Percentiles rank a stretch among this genome's conserved stretches.
Conservation (phyloP, 2,888 invertebrate species). For the Scaptomyza caliginosa region DNA sequence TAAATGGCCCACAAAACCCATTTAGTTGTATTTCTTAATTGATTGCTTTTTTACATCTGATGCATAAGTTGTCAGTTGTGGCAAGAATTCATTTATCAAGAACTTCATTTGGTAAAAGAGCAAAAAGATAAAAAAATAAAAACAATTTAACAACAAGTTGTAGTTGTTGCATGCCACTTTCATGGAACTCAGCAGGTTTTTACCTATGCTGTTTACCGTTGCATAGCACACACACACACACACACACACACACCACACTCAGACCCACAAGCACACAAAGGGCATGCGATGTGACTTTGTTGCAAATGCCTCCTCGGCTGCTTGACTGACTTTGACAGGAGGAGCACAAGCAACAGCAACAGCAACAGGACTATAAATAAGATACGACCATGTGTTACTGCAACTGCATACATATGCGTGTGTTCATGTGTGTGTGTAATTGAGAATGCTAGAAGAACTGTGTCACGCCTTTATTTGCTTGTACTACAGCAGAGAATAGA, state of each 20-base stretch:
- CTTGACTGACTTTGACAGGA: slow-evolving; percentile 61
- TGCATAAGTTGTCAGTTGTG: slow-evolving; percentile 37
- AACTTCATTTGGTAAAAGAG: slow-evolving; percentile 37
- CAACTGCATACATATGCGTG: slow-evolving; percentile 5
- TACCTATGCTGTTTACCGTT: slow-evolving; percentile 53
- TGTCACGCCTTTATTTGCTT: slow-evolving; percentile 73
- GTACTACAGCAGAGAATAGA: slow-evolving; percentile 50
- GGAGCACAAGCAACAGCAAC: slow-evolving; percentile 34
- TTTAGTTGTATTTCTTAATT: slow-evolving; percentile 26
- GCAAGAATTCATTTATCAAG: slow-evolving; percentile 51
- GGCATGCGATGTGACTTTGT: slow-evolving; percentile 47
- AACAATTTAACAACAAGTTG: slow-evolving; percentile 39
- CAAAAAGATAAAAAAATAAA: too few species aligned
- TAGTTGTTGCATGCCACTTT: slow-evolving; percentile 7
- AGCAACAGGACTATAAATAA: slow-evolving; percentile 61
- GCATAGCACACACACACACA: slow-evolving; percentile 1
- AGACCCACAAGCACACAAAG: slow-evolving; percentile 37
- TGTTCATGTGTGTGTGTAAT: slow-evolving; percentile 36
- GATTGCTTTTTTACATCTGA: slow-evolving; percentile 2
- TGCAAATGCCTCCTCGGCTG: slow-evolving; percentile 51
- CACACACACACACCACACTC: not conserved
- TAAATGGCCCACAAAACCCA: slow-evolving; percentile 15
- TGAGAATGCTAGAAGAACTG: slow-evolving; percentile 56
- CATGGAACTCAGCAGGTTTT: slow-evolving; percentile 26
- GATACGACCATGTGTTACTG: slow-evolving; percentile 44